Evolutionary conservation across 2,888 invertebrate genomes (phyloP).

Genomic region (Oeneis ivallda): DNA sequence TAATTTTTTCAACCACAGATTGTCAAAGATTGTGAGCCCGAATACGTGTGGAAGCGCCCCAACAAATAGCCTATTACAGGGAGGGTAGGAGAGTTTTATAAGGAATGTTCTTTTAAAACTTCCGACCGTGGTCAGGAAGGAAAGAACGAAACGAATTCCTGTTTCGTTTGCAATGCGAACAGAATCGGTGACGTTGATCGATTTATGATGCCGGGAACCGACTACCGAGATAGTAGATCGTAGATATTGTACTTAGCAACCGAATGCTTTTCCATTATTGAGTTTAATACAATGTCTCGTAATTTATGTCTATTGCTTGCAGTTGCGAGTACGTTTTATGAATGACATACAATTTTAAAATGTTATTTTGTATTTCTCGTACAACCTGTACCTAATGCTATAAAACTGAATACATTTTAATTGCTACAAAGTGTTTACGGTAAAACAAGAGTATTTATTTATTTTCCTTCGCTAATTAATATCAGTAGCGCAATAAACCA

Average conservation of each 20-base stretch:
- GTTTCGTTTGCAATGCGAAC: slow-evolving; percentile 20
- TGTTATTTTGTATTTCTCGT: not conserved
- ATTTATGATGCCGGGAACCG: slow-evolving; percentile 17
- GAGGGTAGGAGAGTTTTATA: slow-evolving; percentile 27
- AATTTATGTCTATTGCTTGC: slow-evolving; percentile 9
- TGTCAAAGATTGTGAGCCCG: not conserved
- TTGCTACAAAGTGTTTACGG: not conserved
- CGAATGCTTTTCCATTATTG: slow-evolving; percentile 16
- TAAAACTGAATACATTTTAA: not conserved
- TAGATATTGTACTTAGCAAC: not conserved
- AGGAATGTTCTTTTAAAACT: slow-evolving; percentile 37
- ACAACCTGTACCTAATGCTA: not conserved
- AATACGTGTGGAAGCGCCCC: slow-evolving; percentile 10
- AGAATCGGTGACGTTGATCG: slow-evolving; percentile 30
- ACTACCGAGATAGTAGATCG: not conserved
- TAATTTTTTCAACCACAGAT: too few relatives aligned
- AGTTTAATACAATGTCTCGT: slow-evolving; percentile 22
- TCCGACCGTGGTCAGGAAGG: slow-evolving; percentile 36
- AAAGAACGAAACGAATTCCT: slow-evolving; percentile 33
- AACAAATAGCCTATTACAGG: slow-evolving; percentile 39
- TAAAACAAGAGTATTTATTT: not conserved
- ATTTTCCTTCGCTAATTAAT: too few relatives aligned
- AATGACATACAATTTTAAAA: not conserved
- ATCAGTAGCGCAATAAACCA: too few relatives aligned
- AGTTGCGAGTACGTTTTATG: slow-evolving; percentile 5